These are phyloP conservation scores for Miniopterus natalensis DNA, from an alignment of 2,113 vertebrate genomes.

Conservation along the genomic window DNA sequence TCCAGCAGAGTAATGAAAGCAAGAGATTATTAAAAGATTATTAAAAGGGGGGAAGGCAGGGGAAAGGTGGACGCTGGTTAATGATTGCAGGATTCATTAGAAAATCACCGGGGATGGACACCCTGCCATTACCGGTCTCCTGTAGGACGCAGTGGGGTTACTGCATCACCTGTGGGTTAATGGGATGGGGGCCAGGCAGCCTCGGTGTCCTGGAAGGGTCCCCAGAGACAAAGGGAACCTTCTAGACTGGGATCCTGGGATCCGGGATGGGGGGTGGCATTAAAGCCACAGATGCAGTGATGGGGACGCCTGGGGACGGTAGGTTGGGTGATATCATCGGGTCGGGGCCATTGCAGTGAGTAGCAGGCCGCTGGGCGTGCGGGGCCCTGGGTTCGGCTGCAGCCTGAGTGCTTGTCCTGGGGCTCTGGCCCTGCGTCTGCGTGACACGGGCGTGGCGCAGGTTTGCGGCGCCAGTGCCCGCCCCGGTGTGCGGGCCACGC, in stretches of 20 bases:
- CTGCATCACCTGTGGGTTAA: not conserved
- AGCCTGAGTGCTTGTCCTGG: fast-evolving
- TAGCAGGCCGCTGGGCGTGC: fast-evolving
- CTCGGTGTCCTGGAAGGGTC: fast-evolving
- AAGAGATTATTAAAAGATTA: not conserved
- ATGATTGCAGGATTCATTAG: not conserved
- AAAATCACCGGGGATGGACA: not conserved
- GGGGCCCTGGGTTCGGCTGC: fast-evolving
- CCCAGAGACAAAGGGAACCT: not conserved
- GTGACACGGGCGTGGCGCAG: fast-evolving
- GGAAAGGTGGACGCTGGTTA: not conserved
- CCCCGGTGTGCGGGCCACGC: not conserved
- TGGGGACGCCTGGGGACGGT: fast-evolving
- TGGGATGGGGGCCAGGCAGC: not conserved
- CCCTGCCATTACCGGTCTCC: fast-evolving
- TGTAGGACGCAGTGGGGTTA: fast-evolving
- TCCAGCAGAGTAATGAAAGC: not conserved
- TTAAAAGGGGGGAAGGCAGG: no score
- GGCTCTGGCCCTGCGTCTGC: not conserved
- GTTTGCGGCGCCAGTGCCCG: fast-evolving
- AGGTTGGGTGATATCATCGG: fast-evolving
- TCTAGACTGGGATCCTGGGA: not conserved
- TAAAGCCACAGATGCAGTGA: fast-evolving
- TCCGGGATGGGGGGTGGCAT: fast-evolving
- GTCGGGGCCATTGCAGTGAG: fast-evolving